A percentile compares a stretch with the other conserved stretches of the same genome.
Conservation (phyloP, 2,797 vertebrate species). For the Galago senegalensis region DNA sequence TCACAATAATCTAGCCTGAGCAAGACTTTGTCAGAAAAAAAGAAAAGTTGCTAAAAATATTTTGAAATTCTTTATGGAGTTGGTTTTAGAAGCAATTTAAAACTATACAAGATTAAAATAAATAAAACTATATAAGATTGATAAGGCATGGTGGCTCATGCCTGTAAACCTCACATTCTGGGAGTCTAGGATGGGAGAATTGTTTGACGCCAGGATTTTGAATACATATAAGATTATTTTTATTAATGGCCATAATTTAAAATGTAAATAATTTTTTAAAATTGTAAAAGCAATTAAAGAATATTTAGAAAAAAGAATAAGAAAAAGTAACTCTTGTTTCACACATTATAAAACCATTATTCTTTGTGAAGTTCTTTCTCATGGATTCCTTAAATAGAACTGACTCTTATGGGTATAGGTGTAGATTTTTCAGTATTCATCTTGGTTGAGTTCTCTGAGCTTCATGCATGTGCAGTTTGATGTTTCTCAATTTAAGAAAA, state of each 20-base stretch:
- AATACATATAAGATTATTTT: background rate
- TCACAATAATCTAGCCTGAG: too few relatives aligned
- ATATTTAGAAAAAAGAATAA: background rate
- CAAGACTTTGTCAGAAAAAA: too few relatives aligned
- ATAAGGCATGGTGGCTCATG: too few relatives aligned
- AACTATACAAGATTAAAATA: too few relatives aligned
- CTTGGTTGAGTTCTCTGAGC: background rate
- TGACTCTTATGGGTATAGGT: background rate
- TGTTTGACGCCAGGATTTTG: background rate
- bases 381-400: background rate
- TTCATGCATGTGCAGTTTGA: background rate
- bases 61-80: background rate
- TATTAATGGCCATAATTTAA: background rate
- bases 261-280: background rate
- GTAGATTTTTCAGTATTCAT: background rate
- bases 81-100: background rate
- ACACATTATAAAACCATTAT: background rate
- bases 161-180: too few relatives aligned
- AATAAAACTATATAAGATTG: too few relatives aligned
- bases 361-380: slow-evolving; percentile 48
- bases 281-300: slow-evolving; percentile 1
- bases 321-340: background rate
- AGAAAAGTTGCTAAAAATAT: background rate
- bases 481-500: slow-evolving; percentile 23
- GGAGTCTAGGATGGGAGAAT: too few relatives aligned